A percentile compares a stretch with the other conserved stretches of the same genome.
phyloP scores from a whole-genome alignment of 1,140 invertebrate species.

The Calliphora vicina region DNA sequence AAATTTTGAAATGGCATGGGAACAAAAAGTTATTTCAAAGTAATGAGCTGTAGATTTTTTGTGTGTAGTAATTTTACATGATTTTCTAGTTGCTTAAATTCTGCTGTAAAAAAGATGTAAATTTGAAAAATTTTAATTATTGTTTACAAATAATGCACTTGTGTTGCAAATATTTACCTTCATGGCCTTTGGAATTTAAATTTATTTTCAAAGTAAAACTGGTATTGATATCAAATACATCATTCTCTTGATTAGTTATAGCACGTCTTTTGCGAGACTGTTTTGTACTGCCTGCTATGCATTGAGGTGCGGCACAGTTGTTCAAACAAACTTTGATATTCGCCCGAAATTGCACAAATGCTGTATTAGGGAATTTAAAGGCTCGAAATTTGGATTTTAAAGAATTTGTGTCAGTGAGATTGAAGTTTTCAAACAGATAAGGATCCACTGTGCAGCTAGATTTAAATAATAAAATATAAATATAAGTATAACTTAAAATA shows the following conservation, averaged over 20 bases:
- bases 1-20: too few species aligned
- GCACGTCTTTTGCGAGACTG: constrained; percentile 81
- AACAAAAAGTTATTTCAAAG: too few species aligned
- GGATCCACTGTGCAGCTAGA: constrained; percentile 88
- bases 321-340: constrained; percentile 91
- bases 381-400: constrained; percentile 87
- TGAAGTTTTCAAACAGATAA: constrained; percentile 91
- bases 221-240: constrained; percentile 85
- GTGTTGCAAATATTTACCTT: background rate
- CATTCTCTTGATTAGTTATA: constrained; percentile 74
- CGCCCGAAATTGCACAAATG: constrained; percentile 89
- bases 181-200: constrained; percentile 51
- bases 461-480: background rate
- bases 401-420: constrained; percentile 83
- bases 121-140: background rate
- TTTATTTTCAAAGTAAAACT: constrained; percentile 87
- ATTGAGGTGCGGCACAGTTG: constrained; percentile 86
- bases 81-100: background rate
- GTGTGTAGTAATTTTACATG: background rate
- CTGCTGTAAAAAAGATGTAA: background rate
- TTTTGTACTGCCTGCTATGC: constrained; percentile 88
- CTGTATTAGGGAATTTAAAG: constrained; percentile 93
- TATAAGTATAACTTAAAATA: background rate
- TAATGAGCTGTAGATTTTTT: background rate
- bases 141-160: too few species aligned